A percentile compares a stretch with the other conserved stretches of the same genome.
Conservation (phyloP, 2,113 vertebrate species). For the Regulus satrapa region DNA sequence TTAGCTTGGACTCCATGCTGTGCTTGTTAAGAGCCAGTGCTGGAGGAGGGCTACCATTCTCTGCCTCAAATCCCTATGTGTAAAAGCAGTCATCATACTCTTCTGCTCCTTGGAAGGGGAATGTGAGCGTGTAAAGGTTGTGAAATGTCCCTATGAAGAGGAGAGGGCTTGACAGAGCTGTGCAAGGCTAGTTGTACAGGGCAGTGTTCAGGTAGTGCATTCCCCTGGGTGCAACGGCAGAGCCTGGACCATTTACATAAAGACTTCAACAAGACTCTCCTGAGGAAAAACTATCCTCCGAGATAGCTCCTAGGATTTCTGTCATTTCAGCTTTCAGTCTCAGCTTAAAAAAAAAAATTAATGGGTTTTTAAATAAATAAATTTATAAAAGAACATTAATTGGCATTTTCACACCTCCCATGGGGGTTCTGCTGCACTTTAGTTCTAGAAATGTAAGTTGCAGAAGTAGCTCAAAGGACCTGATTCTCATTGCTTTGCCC, state of each 20-base stretch:
- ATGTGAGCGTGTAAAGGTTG: not conserved
- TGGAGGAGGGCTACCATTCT: not conserved
- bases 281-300: not conserved
- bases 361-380: not conserved
- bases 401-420: not conserved
- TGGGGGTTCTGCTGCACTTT: not conserved
- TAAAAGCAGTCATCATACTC: not conserved
- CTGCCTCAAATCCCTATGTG: not conserved
- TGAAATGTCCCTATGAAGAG: not conserved
- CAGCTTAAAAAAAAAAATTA: not conserved
- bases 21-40: not conserved
- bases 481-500: not conserved
- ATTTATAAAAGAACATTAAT: not conserved
- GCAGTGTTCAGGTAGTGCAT: not conserved
- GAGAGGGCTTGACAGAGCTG: not conserved
- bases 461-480: not conserved
- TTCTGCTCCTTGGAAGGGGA: not conserved
- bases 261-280: not conserved
- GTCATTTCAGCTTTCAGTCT: not conserved
- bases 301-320: not conserved
- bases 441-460: not conserved
- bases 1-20: not conserved
- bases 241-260: not conserved
- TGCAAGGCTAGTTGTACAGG: not conserved
- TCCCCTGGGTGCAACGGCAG: not conserved